Evolutionary conservation across 2,113 vertebrate genomes (phyloP), one percentile per base, ranked within the genome.

Genomic region (Cephalopholis sonnerati): DNA sequence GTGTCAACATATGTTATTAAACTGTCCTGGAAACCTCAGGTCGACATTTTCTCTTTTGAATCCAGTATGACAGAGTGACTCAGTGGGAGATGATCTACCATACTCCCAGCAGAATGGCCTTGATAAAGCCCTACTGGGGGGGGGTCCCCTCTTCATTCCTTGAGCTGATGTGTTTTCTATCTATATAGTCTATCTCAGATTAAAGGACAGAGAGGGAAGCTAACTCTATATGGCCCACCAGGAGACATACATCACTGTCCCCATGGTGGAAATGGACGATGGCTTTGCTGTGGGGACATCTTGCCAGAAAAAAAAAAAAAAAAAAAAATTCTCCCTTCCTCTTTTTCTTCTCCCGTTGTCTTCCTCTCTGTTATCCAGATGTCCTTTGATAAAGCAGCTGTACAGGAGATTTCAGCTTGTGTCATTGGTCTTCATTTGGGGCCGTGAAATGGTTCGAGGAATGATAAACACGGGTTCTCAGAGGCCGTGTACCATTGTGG

Each of bases 191-290:
- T 32, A 87, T 90, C 88, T 84, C 68, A 92, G 90, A 91, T 91
- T 88, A 91, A 91, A 85, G 54, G 65, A 87, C 82, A 89, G 71
- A 36, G 59, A 39, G 50, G 75, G 58, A 86, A 85, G 85, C 76
- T 70, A 36, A 61, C 84, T 90, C 75, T 46, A 48, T 72, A 81
- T 79, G 73, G 72, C 79, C 74, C 32, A 71, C 44, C 63, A 72
- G 77, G 68, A 85, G 63, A 85, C 91, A 91, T 91, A 86, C 71
- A 91, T 93, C 90, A 93, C 84, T 86, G 88, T 90, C 88, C 65
- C 80, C 27, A 9, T 25, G 62, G 41, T 84, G 89, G 63, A 93
- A 91, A 85, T 82, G 59, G 74, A 86, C 63, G 46, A 51, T 66
- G 64, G 75, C 65, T 79, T 72, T 74, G 75, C 73, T 5, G 11